Base-by-base conservation (phyloP, 2,113 vertebrate genomes). In the Xiphophorus hellerii region DNA sequence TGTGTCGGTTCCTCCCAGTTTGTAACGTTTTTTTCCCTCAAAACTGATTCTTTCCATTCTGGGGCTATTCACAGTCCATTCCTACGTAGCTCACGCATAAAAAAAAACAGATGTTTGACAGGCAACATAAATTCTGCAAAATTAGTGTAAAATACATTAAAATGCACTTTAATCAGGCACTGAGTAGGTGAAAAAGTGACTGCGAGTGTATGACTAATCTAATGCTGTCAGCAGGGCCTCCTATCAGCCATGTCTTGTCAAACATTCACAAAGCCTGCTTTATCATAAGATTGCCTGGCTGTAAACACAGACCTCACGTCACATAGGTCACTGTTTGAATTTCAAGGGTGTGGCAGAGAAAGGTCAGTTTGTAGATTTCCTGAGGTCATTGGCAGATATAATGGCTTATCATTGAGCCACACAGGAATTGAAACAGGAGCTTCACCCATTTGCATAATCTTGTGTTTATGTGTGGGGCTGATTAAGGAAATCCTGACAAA, bases 191-290 rank as follows among this genome's bases (percentile, higher is more conserved):
- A 14, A 39, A n/a, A 72, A 27, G 35, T 28, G 28, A 62, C 65
- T 27, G 29, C 67, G 14, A 60, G 27, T 28, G 33, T 61, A 14
- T 35, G 17, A 2, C 11, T 37, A 8, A 27, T 44, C n/a, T 63
- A 22, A 22, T 31, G 14, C 48, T 39, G n/a, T n/a, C 58, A 69
- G 64, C 6, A 30, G 51, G 35, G 60, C 15, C 42, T 76, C 28
- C 10, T 62, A 22, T 51, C 14, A 33, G 65, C 44, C 58, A 27
- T 29, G 51, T n/a, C 51, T 73, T 84, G 90, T 90, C 78, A 92
- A 90, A 90, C 81, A 90, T 93, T 92, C 31, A 85, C 84, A 27
- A 66, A 71, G 37, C 37, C 35, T 61, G 76, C 44, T 63, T 48
- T 25, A 79, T 72, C 73, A 71, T 64, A 31, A 76, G 75, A 64